phyloP scores from a whole-genome alignment of 2,113 vertebrate genomes.

The Vidua macroura region DNA sequence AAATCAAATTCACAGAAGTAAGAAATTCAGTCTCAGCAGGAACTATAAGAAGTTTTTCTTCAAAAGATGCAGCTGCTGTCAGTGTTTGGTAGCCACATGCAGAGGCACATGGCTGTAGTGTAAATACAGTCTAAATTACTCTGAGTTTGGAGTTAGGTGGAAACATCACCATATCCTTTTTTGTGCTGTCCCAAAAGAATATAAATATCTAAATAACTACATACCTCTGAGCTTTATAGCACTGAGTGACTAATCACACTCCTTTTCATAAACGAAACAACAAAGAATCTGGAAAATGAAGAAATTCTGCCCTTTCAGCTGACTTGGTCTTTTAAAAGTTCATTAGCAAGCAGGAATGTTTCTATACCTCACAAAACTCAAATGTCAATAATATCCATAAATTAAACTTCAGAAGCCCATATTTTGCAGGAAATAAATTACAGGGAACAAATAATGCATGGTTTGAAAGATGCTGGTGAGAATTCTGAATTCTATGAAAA shows the following conservation, averaged over 20 bases:
- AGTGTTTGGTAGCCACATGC: not conserved
- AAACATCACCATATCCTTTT: not conserved
- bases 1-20: not conserved
- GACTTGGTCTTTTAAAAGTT: not conserved
- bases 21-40: not conserved
- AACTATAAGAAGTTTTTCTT: not conserved
- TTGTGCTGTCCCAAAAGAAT: not conserved
- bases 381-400: not conserved
- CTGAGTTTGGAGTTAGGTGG: not conserved
- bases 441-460: not conserved
- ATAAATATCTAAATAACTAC: not conserved
- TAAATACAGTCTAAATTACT: not conserved
- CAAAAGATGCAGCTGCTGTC: not conserved
- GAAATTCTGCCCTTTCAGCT: not conserved
- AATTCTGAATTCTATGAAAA: not conserved
- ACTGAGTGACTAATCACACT: slow-evolving; percentile 12
- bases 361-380: not conserved
- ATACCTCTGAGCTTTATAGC: not conserved
- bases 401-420: not conserved
- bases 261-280: slow-evolving; percentile 34
- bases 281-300: slow-evolving; percentile 30
- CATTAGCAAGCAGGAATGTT: not conserved
- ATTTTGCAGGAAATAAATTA: not conserved
- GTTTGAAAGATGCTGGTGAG: not conserved
- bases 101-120: not conserved